phyloP scores from a whole-genome alignment of 2,888 invertebrate species.

The Oscheius onirici region DNA sequence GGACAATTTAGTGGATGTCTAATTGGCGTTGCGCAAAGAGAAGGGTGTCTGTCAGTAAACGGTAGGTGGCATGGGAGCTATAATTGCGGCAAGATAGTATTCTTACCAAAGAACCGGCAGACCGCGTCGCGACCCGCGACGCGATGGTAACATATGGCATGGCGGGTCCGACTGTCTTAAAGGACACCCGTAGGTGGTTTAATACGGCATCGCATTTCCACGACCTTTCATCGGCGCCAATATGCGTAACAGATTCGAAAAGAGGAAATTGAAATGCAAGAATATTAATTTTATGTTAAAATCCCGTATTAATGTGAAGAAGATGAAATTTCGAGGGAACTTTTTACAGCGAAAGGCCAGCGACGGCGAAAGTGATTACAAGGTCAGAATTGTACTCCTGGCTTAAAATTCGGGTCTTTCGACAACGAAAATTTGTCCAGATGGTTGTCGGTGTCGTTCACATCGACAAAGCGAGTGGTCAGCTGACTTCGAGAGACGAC shows the following conservation, averaged over 20 bases:
- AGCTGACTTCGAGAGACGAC: constrained; percentile 38
- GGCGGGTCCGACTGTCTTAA: constrained; percentile 3
- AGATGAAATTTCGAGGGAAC: too few species aligned
- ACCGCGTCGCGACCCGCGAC: constrained; percentile 24
- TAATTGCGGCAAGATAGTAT: constrained; percentile 31
- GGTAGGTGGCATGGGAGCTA: constrained; percentile 25
- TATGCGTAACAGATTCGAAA: neutral
- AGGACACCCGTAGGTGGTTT: constrained; percentile 20
- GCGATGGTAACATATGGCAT: constrained; percentile 28
- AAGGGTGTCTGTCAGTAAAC: constrained; percentile 4
- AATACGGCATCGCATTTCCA: constrained; percentile 26
- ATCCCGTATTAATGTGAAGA: too few species aligned
- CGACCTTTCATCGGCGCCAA: constrained; percentile 9
- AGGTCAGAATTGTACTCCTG: constrained; percentile 8
- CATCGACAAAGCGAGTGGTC: constrained; percentile 44
- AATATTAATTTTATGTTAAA: neutral
- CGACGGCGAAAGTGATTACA: neutral
- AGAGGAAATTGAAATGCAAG: neutral
- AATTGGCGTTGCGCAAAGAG: constrained; percentile 12
- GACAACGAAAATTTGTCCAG: constrained; percentile 28
- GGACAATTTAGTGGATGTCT: neutral
- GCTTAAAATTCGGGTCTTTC: constrained; percentile 17
- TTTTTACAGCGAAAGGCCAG: too few species aligned
- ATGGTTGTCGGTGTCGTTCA: neutral
- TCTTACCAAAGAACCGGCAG: constrained; percentile 22